Conservation (phyloP, 2,888 invertebrate genomes). For the Drosophila silvestris region DNA sequence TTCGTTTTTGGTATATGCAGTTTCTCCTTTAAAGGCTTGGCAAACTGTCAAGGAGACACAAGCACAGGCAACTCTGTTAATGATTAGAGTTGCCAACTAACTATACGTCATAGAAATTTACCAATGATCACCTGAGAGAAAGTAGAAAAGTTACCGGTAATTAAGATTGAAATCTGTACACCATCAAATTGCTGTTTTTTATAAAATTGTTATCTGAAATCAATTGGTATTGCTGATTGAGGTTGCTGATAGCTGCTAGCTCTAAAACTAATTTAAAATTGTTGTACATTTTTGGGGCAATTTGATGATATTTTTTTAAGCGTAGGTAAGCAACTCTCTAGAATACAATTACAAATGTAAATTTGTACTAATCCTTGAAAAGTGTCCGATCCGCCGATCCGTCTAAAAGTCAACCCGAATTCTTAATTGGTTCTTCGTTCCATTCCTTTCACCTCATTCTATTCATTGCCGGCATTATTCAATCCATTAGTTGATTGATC, state of each 20-base stretch:
- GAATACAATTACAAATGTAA: neutral
- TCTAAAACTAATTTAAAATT: neutral
- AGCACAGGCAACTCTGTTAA: constrained; percentile 9
- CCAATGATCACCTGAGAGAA: neutral
- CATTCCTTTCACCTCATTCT: neutral
- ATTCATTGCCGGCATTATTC: neutral
- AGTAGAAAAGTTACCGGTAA: no score
- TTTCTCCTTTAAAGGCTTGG: constrained; percentile 14
- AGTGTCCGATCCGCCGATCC: neutral
- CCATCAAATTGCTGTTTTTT: neutral
- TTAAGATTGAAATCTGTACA: no score
- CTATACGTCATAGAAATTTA: neutral
- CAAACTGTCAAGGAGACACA: constrained; percentile 10
- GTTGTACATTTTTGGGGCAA: neutral
- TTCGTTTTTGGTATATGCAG: constrained; percentile 16
- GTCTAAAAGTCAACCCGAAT: neutral
- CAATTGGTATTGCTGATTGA: neutral
- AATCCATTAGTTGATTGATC: neutral
- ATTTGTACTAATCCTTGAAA: neutral
- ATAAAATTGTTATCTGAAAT: neutral
- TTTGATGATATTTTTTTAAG: neutral
- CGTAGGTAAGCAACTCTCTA: neutral
- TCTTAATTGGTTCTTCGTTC: neutral
- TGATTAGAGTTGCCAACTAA: constrained; percentile 10
- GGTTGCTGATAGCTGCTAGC: neutral